Conservation (phyloP, 2,113 vertebrate genomes). For the Notarius lentiginosus region DNA sequence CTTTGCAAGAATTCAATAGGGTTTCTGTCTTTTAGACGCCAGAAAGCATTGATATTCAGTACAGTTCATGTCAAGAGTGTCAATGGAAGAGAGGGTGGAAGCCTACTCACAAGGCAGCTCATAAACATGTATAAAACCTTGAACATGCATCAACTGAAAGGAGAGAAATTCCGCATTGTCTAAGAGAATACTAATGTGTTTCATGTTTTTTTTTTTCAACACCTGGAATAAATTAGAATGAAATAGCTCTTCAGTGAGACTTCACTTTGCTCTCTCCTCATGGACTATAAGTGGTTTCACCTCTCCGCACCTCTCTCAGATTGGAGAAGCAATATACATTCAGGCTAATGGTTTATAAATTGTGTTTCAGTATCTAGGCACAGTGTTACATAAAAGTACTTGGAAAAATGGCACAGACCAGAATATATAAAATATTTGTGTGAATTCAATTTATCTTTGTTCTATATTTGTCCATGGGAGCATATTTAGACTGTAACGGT, state of each 20-base stretch:
- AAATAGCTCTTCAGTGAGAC: conserved; percentile 32
- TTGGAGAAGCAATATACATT: conserved; percentile 40
- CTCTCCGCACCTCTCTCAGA: conserved; percentile 32
- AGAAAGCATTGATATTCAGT: conserved; percentile 48
- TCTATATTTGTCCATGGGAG: background rate
- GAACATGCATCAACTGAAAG: conserved; percentile 43
- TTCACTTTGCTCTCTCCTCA: conserved; percentile 28
- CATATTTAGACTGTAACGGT: conserved; percentile 2
- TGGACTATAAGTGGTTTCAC: conserved; percentile 46
- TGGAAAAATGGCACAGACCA: background rate
- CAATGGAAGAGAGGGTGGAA: conserved; percentile 20
- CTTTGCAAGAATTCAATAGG: conserved; percentile 30
- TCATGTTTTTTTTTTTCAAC: conserved; percentile 29
- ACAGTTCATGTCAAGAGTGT: conserved; percentile 41
- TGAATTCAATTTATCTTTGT: background rate
- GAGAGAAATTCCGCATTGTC: conserved; percentile 19
- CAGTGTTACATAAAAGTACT: conserved; percentile 17
- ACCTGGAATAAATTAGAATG: conserved; percentile 42
- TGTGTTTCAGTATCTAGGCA: conserved; percentile 16
- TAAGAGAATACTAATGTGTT: conserved; percentile 49
- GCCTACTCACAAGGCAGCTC: conserved; percentile 26
- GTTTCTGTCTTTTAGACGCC: conserved; percentile 36
- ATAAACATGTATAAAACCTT: conserved; percentile 49
- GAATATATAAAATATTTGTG: background rate
- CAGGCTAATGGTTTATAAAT: conserved; percentile 48